phyloP scores from a whole-genome alignment of 2,113 vertebrate species.

The Mustela lutreola region DNA sequence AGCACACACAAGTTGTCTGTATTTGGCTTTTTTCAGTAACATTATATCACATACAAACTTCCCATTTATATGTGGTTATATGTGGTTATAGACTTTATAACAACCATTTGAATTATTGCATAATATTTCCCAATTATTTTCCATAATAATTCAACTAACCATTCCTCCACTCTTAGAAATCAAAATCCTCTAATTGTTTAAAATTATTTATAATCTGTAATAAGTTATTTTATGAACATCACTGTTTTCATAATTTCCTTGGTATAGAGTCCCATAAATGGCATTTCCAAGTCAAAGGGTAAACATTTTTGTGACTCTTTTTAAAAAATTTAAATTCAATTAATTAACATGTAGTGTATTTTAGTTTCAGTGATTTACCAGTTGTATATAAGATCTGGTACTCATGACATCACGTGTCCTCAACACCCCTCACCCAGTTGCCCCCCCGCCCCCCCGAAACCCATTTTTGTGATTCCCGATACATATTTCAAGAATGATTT shows the following conservation, averaged over 20 bases:
- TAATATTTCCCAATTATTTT: slow-evolving; percentile 12
- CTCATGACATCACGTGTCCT: not conserved
- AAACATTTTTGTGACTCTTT: not conserved
- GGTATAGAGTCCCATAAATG: not conserved
- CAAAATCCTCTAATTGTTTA: slow-evolving; percentile 6
- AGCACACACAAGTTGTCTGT: not conserved
- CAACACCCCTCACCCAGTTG: not conserved
- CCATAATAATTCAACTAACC: not conserved
- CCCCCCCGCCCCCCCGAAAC: not conserved
- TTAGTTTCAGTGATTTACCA: not conserved
- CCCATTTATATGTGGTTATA: not conserved
- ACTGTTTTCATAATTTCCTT: slow-evolving; percentile 5
- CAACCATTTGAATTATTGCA: not conserved
- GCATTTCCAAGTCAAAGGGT: not conserved
- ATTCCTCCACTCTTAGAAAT: not conserved
- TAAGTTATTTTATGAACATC: not conserved
- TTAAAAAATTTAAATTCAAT: not conserved
- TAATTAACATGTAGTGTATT: not conserved
- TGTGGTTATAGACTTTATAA: slow-evolving; percentile 26
- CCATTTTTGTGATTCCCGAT: not conserved
- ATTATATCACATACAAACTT: not conserved
- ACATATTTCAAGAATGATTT: slow-evolving; percentile 29
- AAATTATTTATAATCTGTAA: slow-evolving; percentile 28
- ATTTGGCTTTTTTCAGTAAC: not conserved
- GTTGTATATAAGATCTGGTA: not conserved